These are phyloP conservation scores for Cichlasoma orientale DNA, from an alignment of 2,797 vertebrate species.

Conservation along the genomic window DNA sequence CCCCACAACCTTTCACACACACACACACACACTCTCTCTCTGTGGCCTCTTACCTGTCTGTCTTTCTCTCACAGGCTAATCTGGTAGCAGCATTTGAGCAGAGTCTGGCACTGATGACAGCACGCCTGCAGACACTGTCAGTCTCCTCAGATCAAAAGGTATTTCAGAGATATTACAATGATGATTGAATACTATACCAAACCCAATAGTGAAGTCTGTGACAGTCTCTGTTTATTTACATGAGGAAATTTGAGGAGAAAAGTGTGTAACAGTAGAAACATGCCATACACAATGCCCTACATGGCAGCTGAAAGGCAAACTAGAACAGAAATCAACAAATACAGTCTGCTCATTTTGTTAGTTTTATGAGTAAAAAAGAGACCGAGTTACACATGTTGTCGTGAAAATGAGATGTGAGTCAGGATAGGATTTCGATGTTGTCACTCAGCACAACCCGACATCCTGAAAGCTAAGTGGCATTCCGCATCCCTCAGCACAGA, in stretches of 20 bases:
- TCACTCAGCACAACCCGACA: conserved; percentile 43
- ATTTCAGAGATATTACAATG: background rate
- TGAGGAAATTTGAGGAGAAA: background rate
- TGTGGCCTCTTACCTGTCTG: conserved; percentile 23
- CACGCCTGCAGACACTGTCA: conserved; percentile 92
- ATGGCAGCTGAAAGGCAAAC: background rate
- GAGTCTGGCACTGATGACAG: conserved; percentile 96
- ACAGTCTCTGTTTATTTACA: background rate
- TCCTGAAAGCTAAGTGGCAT: conserved; percentile 35
- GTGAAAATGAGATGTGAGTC: conserved; percentile 17
- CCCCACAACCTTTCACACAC: background rate
- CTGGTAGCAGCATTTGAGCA: conserved; percentile 98
- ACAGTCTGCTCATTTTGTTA: background rate
- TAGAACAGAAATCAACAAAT: background rate
- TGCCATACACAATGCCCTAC: background rate
- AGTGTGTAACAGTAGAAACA: background rate
- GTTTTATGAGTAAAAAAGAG: background rate
- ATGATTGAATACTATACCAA: background rate
- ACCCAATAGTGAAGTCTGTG: background rate
- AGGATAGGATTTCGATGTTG: conserved; percentile 33
- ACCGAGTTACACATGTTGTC: conserved; percentile 1
- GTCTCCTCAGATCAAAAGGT: conserved; percentile 96
- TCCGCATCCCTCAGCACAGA: conserved; percentile 15
- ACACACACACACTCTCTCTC: background rate
- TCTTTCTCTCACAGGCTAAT: conserved; percentile 83